A percentile compares a stretch with the other conserved stretches of the same genome.
phyloP scores from a whole-genome alignment of 2,888 invertebrate species.

The Drosophila ochracea region DNA sequence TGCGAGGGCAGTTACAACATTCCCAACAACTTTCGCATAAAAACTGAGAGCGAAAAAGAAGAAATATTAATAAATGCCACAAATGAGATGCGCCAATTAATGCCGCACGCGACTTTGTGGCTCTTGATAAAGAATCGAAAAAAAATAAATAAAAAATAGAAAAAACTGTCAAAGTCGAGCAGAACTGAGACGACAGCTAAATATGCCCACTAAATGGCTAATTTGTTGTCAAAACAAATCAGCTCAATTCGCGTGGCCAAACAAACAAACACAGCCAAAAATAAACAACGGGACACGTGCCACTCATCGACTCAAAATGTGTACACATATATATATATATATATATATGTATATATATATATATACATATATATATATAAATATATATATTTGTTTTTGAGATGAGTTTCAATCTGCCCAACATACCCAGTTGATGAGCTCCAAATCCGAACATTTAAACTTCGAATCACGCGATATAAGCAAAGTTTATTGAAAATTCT shows the following conservation, averaged over 20 bases:
- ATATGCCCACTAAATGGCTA: constrained; percentile 7
- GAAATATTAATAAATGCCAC: not conserved
- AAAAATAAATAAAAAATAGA: constrained; percentile 20
- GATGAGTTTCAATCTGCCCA: not conserved
- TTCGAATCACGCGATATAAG: not conserved
- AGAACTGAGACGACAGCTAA: constrained; percentile 2
- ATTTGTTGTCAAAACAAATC: constrained; percentile 42
- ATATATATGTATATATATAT: too few species aligned
- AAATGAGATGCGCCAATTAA: constrained; percentile 25
- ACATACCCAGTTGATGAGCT: not conserved
- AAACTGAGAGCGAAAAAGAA: not conserved
- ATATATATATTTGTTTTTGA: not conserved
- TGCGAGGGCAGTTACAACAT: constrained; percentile 32
- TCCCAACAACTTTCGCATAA: not conserved
- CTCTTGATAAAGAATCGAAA: constrained; percentile 6
- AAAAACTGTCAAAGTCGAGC: not conserved
- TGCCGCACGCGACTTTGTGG: constrained; percentile 40
- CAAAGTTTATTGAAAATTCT: not conserved
- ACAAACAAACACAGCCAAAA: constrained; percentile 2
- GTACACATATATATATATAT: too few species aligned
- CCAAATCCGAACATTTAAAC: not conserved
- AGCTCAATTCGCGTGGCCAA: not conserved
- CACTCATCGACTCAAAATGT: not conserved
- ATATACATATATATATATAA: not conserved
- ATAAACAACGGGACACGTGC: constrained; percentile 29